A percentile compares a stretch with the other conserved stretches of the same genome.
These are phyloP conservation scores for Eristalinus aeneus DNA, from an alignment of 2,888 invertebrate genomes.

Conservation along the genomic window DNA sequence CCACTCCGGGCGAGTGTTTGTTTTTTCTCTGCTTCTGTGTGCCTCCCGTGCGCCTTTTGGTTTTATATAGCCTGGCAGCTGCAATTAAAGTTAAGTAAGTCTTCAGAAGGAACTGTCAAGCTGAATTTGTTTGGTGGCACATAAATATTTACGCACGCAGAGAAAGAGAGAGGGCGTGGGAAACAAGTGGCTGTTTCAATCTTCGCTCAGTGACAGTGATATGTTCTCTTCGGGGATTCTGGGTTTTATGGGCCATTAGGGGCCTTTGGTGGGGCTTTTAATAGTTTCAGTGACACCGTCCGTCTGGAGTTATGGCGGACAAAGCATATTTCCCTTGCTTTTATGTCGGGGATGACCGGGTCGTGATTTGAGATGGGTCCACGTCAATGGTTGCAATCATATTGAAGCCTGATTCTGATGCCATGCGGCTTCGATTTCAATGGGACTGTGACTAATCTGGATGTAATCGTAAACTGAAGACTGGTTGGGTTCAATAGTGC, in stretches of 20 bases:
- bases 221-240: neutral
- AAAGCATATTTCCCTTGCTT: too few species aligned
- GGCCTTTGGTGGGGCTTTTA: neutral
- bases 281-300: too few species aligned
- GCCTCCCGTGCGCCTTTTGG: neutral
- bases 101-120: conserved; percentile 4
- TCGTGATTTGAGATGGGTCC: too few species aligned
- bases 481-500: too few species aligned
- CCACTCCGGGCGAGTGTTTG: neutral
- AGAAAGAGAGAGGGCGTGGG: neutral
- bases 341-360: too few species aligned
- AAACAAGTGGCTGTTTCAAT: neutral
- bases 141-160: neutral
- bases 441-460: too few species aligned
- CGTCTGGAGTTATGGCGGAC: too few species aligned
- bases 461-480: too few species aligned
- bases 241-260: neutral
- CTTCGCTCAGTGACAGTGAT: neutral
- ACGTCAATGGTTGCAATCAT: too few species aligned
- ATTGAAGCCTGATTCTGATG: too few species aligned
- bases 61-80: conserved; percentile 7
- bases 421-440: too few species aligned
- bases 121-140: neutral
- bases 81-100: conserved; percentile 42
- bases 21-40: too few species aligned